Evolutionary conservation across 2,797 vertebrate species (phyloP).

Genomic region (Eremophila alpestris): DNA sequence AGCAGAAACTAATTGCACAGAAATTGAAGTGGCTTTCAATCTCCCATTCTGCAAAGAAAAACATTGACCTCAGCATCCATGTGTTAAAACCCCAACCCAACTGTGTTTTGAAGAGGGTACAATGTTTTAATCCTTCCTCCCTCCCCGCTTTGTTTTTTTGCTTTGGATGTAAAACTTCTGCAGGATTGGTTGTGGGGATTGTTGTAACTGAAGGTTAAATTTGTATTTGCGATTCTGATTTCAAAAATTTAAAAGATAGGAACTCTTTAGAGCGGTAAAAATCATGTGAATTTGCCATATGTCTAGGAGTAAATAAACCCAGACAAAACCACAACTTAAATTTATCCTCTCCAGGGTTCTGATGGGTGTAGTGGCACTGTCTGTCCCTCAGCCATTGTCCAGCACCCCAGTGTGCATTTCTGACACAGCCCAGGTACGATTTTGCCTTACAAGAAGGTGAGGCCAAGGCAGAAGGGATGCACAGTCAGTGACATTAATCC

Average conservation of each 20-base stretch:
- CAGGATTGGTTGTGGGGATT: background rate
- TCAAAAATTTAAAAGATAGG: background rate
- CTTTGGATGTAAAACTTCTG: background rate
- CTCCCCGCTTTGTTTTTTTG: background rate
- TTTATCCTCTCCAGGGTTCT: background rate
- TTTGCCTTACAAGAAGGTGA: background rate
- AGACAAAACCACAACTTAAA: background rate
- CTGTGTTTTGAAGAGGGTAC: background rate
- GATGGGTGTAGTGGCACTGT: background rate
- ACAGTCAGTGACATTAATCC: background rate
- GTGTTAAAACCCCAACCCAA: background rate
- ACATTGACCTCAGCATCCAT: background rate
- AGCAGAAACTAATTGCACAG: background rate
- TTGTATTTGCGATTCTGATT: background rate
- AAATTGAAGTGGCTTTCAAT: background rate
- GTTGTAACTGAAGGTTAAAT: background rate
- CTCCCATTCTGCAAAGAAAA: background rate
- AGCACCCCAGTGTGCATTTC: background rate
- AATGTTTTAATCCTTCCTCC: background rate
- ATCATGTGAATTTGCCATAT: background rate
- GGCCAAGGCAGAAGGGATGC: background rate
- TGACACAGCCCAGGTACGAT: background rate
- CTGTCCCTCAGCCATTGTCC: background rate
- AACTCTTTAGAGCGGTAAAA: background rate
- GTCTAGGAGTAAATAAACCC: background rate